These are phyloP conservation scores for Helicoverpa assulta DNA, from an alignment of 2,888 invertebrate genomes.

Conservation along the genomic window DNA sequence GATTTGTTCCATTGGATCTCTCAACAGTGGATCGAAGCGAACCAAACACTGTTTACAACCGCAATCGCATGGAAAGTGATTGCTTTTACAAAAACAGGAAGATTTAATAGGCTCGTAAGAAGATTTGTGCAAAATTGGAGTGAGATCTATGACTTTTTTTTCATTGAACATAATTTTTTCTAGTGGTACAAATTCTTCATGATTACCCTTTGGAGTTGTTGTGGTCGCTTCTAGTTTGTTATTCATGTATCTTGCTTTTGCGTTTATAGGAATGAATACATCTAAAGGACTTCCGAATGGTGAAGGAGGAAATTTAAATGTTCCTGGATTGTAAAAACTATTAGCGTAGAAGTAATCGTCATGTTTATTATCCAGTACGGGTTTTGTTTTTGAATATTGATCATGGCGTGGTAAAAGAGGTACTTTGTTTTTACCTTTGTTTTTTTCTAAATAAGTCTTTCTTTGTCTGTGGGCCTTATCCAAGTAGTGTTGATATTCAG, in stretches of 20 bases:
- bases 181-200: constrained; percentile 51
- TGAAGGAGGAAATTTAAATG: constrained; percentile 62
- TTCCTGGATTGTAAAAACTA: constrained; percentile 66
- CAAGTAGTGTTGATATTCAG: constrained; percentile 83
- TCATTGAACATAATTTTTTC: constrained; percentile 65
- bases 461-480: constrained; percentile 84
- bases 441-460: constrained; percentile 75
- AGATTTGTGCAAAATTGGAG: constrained; percentile 59
- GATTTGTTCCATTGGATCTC: constrained; percentile 55
- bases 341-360: constrained; percentile 68
- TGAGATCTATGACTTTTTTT: constrained; percentile 62
- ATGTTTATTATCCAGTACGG: constrained; percentile 63
- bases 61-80: constrained; percentile 76
- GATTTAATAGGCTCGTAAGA: constrained; percentile 66
- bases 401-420: constrained; percentile 76
- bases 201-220: constrained; percentile 53
- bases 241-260: constrained; percentile 66
- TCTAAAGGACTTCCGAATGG: constrained; percentile 73
- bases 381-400: constrained; percentile 73
- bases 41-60: constrained; percentile 79
- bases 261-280: constrained; percentile 73
- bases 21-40: constrained; percentile 58
- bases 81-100: constrained; percentile 77
- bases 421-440: constrained; percentile 82
- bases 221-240: constrained; percentile 60